Conservation (phyloP, 2,797 vertebrate genomes). For the Liasis olivaceus region DNA sequence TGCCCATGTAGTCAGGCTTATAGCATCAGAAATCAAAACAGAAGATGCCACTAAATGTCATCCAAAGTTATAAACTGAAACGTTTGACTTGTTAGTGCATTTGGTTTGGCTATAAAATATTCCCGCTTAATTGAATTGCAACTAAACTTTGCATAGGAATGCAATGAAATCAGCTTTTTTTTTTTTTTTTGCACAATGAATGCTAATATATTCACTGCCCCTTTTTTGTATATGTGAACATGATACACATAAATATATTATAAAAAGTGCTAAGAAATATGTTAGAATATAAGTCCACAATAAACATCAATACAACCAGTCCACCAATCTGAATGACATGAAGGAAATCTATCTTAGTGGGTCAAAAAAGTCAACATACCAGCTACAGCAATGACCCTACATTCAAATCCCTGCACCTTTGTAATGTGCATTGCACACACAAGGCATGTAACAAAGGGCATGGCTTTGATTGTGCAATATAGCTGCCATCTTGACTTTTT, state of each 20-base stretch:
- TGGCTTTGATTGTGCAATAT: not conserved
- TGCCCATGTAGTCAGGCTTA: not conserved
- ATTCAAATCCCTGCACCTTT: not conserved
- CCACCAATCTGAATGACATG: not conserved
- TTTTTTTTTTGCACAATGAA: not conserved
- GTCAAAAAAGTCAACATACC: not conserved
- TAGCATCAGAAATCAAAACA: slow-evolving; percentile 2
- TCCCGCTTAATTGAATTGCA: not conserved
- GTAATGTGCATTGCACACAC: not conserved
- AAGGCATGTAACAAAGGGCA: not conserved
- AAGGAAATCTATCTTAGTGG: not conserved
- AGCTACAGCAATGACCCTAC: not conserved
- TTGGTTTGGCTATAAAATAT: not conserved
- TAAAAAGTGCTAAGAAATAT: not conserved
- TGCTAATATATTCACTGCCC: not conserved
- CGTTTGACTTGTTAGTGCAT: not conserved
- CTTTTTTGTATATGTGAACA: not conserved
- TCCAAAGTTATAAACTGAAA: not conserved
- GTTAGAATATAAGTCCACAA: not conserved
- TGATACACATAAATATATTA: not conserved
- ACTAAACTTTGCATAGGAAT: not conserved
- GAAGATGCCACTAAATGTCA: not conserved
- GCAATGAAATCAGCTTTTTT: not conserved
- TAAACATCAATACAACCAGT: not conserved
- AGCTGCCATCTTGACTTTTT: not conserved